A percentile compares a stretch with the other conserved stretches of the same genome.
phyloP scores from a whole-genome alignment of 2,888 invertebrate species.

The Dryococelus australis region DNA sequence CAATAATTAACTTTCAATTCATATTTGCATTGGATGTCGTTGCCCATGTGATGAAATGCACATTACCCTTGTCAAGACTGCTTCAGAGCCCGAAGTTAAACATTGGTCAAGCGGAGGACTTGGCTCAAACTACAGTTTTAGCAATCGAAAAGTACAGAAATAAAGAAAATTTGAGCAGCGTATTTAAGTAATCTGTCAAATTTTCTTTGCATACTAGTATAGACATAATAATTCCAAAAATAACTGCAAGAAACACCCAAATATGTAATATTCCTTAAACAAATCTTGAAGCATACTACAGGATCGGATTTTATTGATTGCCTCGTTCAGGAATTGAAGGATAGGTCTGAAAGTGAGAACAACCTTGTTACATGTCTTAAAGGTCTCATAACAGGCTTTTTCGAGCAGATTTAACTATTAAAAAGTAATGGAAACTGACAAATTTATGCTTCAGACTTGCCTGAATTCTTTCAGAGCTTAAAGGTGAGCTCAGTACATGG shows the following conservation, averaged over 20 bases:
- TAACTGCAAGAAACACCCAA: no score
- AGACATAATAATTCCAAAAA: no score
- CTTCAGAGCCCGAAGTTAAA: no score
- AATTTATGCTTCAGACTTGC: slow-evolving; percentile 12
- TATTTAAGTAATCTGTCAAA: neutral
- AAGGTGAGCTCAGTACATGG: no score
- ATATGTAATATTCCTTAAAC: no score
- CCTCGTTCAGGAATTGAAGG: neutral
- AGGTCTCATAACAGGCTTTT: neutral
- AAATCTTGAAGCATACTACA: no score
- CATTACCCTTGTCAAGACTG: no score
- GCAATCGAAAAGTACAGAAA: neutral
- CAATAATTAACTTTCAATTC: no score
- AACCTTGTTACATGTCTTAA: neutral
- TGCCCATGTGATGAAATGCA: no score
- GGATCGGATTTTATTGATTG: slow-evolving; percentile 9
- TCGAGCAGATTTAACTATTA: neutral
- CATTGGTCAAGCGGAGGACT: neutral
- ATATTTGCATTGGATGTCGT: no score
- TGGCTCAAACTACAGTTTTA: neutral
- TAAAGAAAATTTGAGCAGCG: neutral
- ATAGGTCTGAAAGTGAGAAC: slow-evolving; percentile 11
- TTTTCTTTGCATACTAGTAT: no score
- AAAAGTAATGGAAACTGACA: neutral
- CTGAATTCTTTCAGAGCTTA: slow-evolving; percentile 6